phyloP scores from a whole-genome alignment of 2,888 invertebrate species.

The Galerucella calmariensis region DNA sequence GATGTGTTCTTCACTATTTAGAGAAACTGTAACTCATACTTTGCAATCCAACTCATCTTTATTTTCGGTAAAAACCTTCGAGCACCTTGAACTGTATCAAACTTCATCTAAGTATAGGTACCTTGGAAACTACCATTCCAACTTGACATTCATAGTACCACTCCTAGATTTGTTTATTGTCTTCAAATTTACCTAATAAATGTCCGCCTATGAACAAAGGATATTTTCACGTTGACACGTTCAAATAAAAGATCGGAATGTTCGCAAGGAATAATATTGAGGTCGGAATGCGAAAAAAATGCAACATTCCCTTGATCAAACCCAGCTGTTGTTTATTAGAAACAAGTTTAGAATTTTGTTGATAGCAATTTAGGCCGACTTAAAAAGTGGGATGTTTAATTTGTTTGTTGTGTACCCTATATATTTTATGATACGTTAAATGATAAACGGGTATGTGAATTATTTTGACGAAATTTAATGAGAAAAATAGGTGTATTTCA shows the following conservation, averaged over 20 bases:
- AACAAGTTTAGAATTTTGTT: neutral
- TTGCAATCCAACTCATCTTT: too few species aligned
- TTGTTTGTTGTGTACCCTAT: constrained; percentile 2
- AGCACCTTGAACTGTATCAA: too few species aligned
- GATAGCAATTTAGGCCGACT: neutral
- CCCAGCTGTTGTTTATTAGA: constrained; percentile 31
- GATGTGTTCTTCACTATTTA: too few species aligned
- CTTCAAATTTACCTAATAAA: too few species aligned
- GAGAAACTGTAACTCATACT: too few species aligned
- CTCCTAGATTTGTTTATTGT: too few species aligned
- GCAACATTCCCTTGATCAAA: constrained; percentile 17
- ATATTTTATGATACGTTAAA: constrained; percentile 8
- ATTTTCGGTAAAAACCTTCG: too few species aligned
- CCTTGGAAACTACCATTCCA: too few species aligned
- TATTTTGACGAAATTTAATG: neutral
- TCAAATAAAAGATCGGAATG: constrained; percentile 1
- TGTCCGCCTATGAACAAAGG: neutral
- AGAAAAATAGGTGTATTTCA: neutral
- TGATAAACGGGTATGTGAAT: neutral
- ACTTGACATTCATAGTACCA: too few species aligned
- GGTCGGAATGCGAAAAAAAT: constrained; percentile 29
- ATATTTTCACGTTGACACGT: constrained; percentile 4
- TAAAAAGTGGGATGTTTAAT: constrained; percentile 4
- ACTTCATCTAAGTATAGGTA: too few species aligned
- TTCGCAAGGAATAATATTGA: constrained; percentile 20